Evolutionary conservation across 2,888 invertebrate species (phyloP).

Genomic region (Volucella bombylans): DNA sequence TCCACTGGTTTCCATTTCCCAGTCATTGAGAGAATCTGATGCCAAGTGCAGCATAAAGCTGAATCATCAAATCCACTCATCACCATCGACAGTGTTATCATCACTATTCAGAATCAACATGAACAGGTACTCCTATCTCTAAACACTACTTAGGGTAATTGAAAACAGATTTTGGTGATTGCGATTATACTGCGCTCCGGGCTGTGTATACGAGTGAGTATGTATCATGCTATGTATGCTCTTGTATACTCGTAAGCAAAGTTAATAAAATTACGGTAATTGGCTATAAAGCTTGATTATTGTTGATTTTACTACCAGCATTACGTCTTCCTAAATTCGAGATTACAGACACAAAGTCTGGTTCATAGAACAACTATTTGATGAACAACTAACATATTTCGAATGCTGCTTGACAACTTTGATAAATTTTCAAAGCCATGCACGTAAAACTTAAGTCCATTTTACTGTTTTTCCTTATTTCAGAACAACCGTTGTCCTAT

Average conservation of each 20-base stretch:
- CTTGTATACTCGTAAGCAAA: constrained; percentile 13
- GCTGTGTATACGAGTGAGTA: no score
- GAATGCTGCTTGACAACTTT: not conserved
- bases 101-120: constrained; percentile 20
- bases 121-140: not conserved
- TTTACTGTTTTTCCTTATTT: no score
- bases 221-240: not conserved
- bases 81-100: not conserved
- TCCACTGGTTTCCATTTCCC: not conserved
- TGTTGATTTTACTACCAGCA: constrained; percentile 10
- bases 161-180: constrained; percentile 37
- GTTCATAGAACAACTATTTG: no score
- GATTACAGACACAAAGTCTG: no score
- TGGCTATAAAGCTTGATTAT: constrained; percentile 24
- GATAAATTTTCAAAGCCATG: not conserved
- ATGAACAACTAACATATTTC: not conserved
- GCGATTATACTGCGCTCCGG: no score
- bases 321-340: not conserved
- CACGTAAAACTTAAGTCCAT: not conserved
- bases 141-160: constrained; percentile 41
- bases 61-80: constrained; percentile 31
- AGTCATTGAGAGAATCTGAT: constrained; percentile 23
- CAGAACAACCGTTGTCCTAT: no score
- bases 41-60: constrained; percentile 4
- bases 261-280: constrained; percentile 47